Evolutionary conservation across 2,888 invertebrate species (phyloP), one percentile per base, ranked within the genome.

Genomic region (Spilosoma lubricipeda): DNA sequence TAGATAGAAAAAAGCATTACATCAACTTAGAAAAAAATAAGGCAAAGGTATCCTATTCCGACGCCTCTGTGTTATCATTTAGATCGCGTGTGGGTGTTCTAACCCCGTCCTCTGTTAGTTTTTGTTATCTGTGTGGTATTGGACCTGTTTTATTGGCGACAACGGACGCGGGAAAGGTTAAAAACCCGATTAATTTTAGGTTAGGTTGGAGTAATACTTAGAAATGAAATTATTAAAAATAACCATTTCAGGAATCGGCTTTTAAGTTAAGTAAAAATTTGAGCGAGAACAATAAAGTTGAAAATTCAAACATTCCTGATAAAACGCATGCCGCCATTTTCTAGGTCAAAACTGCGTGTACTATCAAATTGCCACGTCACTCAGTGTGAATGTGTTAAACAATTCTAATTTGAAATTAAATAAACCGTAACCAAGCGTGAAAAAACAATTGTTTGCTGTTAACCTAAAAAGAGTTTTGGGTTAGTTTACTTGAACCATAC

Each of bases 391-490:
- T 76, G 82, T 85, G 87, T 82, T 84, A 84, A 85, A 84, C 83
- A 81, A 84, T 82, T 80, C 84, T 83, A 85, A 87, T 85, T 85
- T 81, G 83, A 85, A 86, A 79, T 84, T 84, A 86, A 85, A 86
- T 84, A 82, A 74, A 77, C 70, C 80, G 73, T 75, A 82, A 72
- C 76, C 70, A 75, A 75, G 80, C 84, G 82, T 82, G 83, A 83
- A 85, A 79, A 81, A 83, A 86, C 87, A 86, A 87, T 87, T 82
- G 82, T 83, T 79, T 78, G 78, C 74, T 74, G 77, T 83, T 85
- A 83, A 85, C 84, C 84, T 75, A 79, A 76, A 81, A 67, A 75
- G 77, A 30, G 65, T 81, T 79, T 79, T 70, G 72, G 83, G 73
- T 80, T 77, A 70, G 36, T 76, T 83, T 76, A 75, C 77, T 73